A percentile compares a stretch with the other conserved stretches of the same genome.
phyloP scores from a whole-genome alignment of 2,888 invertebrate species.

The Strigamia transsilvanica region DNA sequence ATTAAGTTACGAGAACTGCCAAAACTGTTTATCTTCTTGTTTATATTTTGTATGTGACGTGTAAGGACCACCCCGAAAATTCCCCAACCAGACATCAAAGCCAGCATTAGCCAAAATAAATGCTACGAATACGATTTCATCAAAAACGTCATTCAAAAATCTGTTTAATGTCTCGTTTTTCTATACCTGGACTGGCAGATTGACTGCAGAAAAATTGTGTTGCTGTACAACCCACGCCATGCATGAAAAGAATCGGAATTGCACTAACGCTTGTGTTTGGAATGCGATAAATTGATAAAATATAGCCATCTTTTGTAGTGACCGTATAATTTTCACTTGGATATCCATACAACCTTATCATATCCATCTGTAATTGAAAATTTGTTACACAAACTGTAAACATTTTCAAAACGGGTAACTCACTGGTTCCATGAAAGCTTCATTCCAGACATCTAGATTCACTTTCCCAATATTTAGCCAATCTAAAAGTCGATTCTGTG shows the following conservation, averaged over 20 bases:
- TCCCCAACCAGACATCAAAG: slow-evolving; percentile 22
- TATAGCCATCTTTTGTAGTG: not conserved
- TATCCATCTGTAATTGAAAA: not conserved
- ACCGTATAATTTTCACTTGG: not conserved
- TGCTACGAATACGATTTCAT: not conserved
- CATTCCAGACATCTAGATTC: not conserved
- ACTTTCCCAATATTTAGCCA: not conserved
- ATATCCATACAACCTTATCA: not conserved
- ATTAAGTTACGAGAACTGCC: not conserved
- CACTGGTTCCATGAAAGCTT: not conserved
- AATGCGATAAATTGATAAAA: not conserved
- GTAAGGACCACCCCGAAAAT: not conserved
- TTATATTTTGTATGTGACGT: not conserved
- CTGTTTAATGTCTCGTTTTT: no score
- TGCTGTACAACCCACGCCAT: not conserved
- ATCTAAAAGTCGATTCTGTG: not conserved
- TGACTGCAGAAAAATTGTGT: not conserved
- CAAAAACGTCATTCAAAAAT: no score
- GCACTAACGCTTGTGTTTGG: not conserved
- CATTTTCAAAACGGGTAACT: no score
- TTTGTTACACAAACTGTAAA: no score
- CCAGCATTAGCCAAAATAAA: slow-evolving; percentile 37
- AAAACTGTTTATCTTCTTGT: not conserved
- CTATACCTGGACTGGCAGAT: not conserved
- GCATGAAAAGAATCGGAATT: not conserved